phyloP scores from a whole-genome alignment of 2,888 invertebrate genomes.

The Meghimatium bilineatum region DNA sequence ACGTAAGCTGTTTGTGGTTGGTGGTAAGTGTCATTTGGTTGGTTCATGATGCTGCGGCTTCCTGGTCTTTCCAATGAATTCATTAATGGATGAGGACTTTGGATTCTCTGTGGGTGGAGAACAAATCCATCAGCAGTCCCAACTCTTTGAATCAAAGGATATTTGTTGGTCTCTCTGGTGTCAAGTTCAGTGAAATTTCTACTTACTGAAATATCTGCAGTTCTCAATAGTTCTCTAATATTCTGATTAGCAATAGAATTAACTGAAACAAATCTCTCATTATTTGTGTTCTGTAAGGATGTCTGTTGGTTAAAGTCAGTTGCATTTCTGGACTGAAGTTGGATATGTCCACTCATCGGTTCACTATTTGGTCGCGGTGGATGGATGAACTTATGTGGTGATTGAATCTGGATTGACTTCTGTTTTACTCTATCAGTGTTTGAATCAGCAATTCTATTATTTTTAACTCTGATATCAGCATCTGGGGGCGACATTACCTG shows the following conservation, averaged over 20 bases:
- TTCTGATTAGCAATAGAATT: neutral
- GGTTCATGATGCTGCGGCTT: constrained; percentile 36
- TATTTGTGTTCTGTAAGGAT: neutral
- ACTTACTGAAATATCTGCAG: neutral
- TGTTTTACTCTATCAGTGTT: neutral
- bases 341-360: neutral
- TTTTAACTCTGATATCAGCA: neutral
- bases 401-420: neutral
- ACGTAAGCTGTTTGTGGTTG: neutral
- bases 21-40: constrained; percentile 17
- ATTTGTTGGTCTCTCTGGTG: constrained; percentile 7
- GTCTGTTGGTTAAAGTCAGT: neutral
- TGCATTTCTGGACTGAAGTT: neutral
- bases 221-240: no score
- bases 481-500: constrained; percentile 21
- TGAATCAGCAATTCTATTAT: neutral
- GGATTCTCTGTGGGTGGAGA: constrained; percentile 20
- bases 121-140: constrained; percentile 1
- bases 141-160: constrained; percentile 3
- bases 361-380: constrained; percentile 2
- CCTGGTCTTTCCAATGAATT: constrained; percentile 35
- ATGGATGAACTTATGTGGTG: neutral
- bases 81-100: constrained; percentile 31
- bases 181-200: constrained; percentile 27
- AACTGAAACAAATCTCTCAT: constrained; percentile 18